A percentile compares a stretch with the other conserved stretches of the same genome.
phyloP scores from a whole-genome alignment of 2,797 vertebrate genomes.

The Hapalemur alaotrensis region DNA sequence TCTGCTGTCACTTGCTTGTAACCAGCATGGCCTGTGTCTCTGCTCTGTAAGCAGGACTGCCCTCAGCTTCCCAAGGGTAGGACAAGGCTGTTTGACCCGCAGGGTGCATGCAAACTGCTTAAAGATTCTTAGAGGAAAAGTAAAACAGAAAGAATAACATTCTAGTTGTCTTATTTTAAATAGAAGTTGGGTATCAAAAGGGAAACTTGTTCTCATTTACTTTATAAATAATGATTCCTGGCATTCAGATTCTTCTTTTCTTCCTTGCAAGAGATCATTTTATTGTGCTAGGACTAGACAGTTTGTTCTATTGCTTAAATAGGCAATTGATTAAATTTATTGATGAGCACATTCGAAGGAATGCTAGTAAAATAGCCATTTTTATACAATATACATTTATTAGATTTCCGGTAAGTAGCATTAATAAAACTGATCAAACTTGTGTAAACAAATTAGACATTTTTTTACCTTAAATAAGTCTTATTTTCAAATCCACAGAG shows the following conservation, averaged over 20 bases:
- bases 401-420: conserved; percentile 40
- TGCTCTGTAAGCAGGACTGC: not conserved
- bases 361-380: conserved; percentile 38
- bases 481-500: conserved; percentile 39
- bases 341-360: conserved; percentile 54
- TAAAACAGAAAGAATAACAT: not conserved
- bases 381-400: conserved; percentile 50
- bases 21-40: not conserved
- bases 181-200: not conserved
- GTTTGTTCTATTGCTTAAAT: not conserved
- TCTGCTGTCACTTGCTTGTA: not conserved
- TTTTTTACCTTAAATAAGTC: conserved; percentile 52
- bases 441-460: conserved; percentile 51
- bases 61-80: not conserved
- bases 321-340: conserved; percentile 57
- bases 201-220: conserved; percentile 6
- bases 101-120: not conserved
- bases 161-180: not conserved
- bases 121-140: not conserved
- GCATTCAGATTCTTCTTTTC: not conserved
- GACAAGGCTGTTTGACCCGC: not conserved
- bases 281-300: not conserved
- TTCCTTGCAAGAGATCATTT: not conserved
- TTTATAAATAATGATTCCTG: not conserved
- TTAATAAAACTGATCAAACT: conserved; percentile 44